Conservation (phyloP, 1,140 invertebrate genomes). For the Theocolax elegans region DNA sequence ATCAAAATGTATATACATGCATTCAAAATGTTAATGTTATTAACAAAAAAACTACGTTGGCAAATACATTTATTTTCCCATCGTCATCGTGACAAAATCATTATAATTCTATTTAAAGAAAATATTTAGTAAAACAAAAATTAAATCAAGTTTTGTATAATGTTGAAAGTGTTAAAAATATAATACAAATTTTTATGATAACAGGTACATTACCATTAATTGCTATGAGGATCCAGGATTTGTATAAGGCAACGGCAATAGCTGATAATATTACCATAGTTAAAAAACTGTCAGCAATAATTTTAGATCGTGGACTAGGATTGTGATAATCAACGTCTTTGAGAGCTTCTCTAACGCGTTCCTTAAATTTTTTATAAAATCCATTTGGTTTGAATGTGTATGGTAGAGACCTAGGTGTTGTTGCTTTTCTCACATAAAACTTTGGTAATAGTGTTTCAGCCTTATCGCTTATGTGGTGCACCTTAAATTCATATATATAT, state of each 20-base stretch:
- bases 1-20: no score
- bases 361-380: slow-evolving; percentile 76
- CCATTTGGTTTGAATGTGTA: slow-evolving; percentile 77
- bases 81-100: no score
- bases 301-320: slow-evolving; percentile 62
- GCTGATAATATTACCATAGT: slow-evolving; percentile 66
- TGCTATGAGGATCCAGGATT: slow-evolving; percentile 48
- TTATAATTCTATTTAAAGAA: no score
- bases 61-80: no score
- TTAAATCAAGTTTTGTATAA: no score
- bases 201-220: slow-evolving; percentile 49
- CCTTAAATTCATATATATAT: no score
- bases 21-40: no score
- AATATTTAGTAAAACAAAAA: no score
- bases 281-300: slow-evolving; percentile 69
- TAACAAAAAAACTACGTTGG: no score
- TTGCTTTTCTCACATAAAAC: slow-evolving; percentile 72
- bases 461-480: slow-evolving; percentile 70
- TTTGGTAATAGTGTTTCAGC: slow-evolving; percentile 71
- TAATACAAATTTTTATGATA: no score
- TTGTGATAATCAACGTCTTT: slow-evolving; percentile 64
- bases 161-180: no score
- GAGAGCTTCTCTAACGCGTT: slow-evolving; percentile 68
- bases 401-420: slow-evolving; percentile 70
- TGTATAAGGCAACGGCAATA: slow-evolving; percentile 65